phyloP scores from a whole-genome alignment of 1,140 invertebrate genomes.

The Lepidurus apus region DNA sequence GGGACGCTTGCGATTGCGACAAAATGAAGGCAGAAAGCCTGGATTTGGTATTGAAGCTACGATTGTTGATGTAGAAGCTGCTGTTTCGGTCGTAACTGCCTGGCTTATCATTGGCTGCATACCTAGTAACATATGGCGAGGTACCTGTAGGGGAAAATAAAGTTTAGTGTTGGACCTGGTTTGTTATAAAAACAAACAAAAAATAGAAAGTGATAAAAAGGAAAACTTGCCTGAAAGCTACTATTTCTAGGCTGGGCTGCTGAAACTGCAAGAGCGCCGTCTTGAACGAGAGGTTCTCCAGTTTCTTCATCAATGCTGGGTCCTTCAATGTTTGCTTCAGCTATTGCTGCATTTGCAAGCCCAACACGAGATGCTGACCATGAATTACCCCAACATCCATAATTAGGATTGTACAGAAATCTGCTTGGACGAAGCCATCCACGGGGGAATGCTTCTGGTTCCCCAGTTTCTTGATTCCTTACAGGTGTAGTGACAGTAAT shows the following conservation, averaged over 20 bases:
- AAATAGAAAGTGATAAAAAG: background rate
- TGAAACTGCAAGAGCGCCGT: background rate
- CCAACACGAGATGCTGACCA: background rate
- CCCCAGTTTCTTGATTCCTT: background rate
- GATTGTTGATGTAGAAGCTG: background rate
- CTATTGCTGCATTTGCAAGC: background rate
- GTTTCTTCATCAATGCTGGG: conserved; percentile 2
- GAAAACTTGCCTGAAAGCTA: conserved; percentile 1
- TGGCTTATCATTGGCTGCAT: background rate
- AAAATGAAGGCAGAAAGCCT: background rate
- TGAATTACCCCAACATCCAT: background rate
- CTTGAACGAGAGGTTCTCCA: conserved; percentile 5
- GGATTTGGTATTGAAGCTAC: background rate
- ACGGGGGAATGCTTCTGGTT: background rate
- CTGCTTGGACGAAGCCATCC: background rate
- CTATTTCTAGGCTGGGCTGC: background rate
- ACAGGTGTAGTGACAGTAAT: background rate
- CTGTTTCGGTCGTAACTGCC: background rate
- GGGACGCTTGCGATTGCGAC: conserved; percentile 24
- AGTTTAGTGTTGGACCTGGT: too few relatives aligned
- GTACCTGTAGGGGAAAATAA: background rate
- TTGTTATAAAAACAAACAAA: background rate
- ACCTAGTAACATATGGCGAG: background rate
- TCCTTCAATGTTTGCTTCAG: background rate
- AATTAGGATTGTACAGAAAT: background rate